Percentiles rank a stretch among this genome's conserved stretches.
phyloP scores from a whole-genome alignment of 1,140 invertebrate genomes.

The Drosophila lini region DNA sequence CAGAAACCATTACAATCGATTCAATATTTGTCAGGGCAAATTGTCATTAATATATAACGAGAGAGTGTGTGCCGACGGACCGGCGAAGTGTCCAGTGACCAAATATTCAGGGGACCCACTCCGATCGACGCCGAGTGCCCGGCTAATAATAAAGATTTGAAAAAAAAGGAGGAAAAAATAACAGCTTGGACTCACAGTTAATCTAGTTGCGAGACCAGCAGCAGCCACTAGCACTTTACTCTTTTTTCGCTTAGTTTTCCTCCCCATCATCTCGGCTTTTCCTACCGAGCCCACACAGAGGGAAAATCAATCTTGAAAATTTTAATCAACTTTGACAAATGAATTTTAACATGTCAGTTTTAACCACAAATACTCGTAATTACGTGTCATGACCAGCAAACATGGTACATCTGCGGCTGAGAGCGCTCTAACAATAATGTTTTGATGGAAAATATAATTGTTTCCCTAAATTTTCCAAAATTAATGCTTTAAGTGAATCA shows the following conservation, averaged over 20 bases:
- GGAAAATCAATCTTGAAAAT: slow-evolving; percentile 10
- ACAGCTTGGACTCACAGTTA: slow-evolving; percentile 64
- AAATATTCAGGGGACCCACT: slow-evolving; percentile 9
- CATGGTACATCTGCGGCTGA: background rate
- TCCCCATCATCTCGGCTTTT: background rate
- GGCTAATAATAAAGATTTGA: slow-evolving; percentile 74
- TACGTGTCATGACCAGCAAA: background rate
- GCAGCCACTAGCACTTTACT: slow-evolving; percentile 42
- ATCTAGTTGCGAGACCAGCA: slow-evolving; percentile 71
- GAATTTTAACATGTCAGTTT: slow-evolving; percentile 9
- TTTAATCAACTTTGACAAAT: slow-evolving; percentile 8
- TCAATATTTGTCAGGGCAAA: slow-evolving; percentile 63
- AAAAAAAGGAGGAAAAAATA: slow-evolving; percentile 26
- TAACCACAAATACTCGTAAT: background rate
- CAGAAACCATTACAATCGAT: slow-evolving; percentile 57
- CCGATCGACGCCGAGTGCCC: slow-evolving; percentile 34
- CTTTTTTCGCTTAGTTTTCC: slow-evolving; percentile 24
- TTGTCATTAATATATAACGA: slow-evolving; percentile 58
- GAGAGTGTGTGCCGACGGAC: slow-evolving; percentile 10
- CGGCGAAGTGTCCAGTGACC: slow-evolving; percentile 31
- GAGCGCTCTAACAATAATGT: slow-evolving; percentile 3
- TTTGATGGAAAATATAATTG: background rate
- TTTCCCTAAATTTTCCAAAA: background rate
- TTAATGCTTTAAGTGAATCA: too few species aligned
- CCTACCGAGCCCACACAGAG: background rate